Conservation (phyloP, 35 echinoderm and acorn worm species). For the Ptychodera flava region DNA sequence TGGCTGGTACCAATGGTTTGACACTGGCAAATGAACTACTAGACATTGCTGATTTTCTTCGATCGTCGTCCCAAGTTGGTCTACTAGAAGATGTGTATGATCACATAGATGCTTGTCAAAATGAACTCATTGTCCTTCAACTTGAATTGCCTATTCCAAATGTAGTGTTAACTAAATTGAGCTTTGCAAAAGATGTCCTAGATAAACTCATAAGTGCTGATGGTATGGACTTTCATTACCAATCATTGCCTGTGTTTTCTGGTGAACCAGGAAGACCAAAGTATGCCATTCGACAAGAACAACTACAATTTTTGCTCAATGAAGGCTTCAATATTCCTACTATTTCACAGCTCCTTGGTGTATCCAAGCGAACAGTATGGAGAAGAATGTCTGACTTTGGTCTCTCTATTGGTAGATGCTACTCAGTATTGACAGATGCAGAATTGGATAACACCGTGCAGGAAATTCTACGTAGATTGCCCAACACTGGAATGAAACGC, state of each 20-base stretch:
- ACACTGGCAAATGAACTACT: neutral
- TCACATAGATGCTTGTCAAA: neutral
- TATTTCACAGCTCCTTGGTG: no score
- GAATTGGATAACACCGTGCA: no score
- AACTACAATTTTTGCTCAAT: no score
- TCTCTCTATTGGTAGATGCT: no score
- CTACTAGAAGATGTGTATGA: neutral
- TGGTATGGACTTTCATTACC: neutral
- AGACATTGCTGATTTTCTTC: neutral
- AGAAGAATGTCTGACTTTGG: no score
- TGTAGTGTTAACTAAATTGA: neutral
- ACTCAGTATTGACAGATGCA: no score
- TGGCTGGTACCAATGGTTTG: neutral
- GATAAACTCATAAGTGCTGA: neutral
- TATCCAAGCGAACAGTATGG: no score
- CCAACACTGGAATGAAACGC: no score
- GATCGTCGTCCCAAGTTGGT: neutral
- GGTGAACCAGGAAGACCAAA: neutral
- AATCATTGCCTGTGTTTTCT: neutral
- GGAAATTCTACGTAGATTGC: no score
- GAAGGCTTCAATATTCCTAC: no score
- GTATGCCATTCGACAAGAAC: neutral
- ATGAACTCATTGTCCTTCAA: neutral
- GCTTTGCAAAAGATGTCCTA: neutral
- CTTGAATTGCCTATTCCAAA: neutral